These are phyloP conservation scores for Lanistes nyassanus DNA, from an alignment of 1,140 invertebrate species.

Conservation along the genomic window DNA sequence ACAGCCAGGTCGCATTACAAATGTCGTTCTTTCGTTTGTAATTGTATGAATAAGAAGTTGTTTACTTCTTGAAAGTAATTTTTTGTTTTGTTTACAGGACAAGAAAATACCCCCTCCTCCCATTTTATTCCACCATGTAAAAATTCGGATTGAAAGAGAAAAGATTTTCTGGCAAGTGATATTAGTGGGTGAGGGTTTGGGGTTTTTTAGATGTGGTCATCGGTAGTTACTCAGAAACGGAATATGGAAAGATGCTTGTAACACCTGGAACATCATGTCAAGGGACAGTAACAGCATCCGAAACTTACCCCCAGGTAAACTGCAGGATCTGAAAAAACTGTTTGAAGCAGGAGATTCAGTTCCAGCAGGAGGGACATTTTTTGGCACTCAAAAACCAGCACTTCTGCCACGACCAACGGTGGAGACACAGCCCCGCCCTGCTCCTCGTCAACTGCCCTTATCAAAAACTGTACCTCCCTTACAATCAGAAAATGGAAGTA, in stretches of 20 bases:
- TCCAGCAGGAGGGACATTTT: not conserved
- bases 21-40: too few species aligned
- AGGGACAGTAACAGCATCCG: slow-evolving; percentile 14
- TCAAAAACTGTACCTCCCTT: not conserved
- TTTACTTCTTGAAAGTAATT: not conserved
- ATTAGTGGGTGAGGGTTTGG: not conserved
- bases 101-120: too few species aligned
- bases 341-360: slow-evolving; percentile 27
- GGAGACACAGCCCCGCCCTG: not conserved
- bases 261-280: not conserved
- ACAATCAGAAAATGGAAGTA: not conserved
- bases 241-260: too few species aligned
- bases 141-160: not conserved
- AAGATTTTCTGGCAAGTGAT: too few species aligned
- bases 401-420: not conserved
- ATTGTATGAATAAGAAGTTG: slow-evolving; percentile 11
- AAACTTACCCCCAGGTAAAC: slow-evolving; percentile 36
- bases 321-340: slow-evolving; percentile 30
- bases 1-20: too few species aligned
- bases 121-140: not conserved
- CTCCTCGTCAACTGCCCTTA: slow-evolving; percentile 9
- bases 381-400: slow-evolving; percentile 4
- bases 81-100: too few species aligned
- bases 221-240: too few species aligned
- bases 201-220: too few species aligned